Percentiles rank a stretch among this genome's conserved stretches.
phyloP scores from a whole-genome alignment of 2,888 invertebrate genomes.

The Capitulum mitella region DNA sequence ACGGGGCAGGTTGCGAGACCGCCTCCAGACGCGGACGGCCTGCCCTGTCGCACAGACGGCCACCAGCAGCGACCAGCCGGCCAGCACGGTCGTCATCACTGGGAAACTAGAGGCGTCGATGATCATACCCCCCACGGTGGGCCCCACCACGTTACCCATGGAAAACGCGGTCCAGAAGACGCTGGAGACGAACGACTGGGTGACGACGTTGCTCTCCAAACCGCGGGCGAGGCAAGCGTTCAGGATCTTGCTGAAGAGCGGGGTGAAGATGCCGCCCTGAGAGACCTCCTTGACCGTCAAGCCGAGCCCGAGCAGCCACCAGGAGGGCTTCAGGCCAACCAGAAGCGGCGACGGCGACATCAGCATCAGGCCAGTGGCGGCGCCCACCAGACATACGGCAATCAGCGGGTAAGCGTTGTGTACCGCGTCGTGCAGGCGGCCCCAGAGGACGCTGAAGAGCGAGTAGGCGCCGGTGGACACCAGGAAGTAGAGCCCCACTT shows the following conservation, averaged over 20 bases:
- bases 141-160: neutral
- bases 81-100: neutral
- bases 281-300: neutral
- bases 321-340: constrained; percentile 31
- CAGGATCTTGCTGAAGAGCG: neutral
- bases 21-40: too few species aligned
- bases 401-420: constrained; percentile 67
- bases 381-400: constrained; percentile 59
- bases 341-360: constrained; percentile 59
- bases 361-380: constrained; percentile 55
- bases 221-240: neutral
- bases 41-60: too few species aligned
- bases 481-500: constrained; percentile 1
- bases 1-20: too few species aligned
- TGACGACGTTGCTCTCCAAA: neutral
- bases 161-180: constrained; percentile 3
- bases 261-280: neutral
- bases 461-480: neutral
- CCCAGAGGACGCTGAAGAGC: neutral
- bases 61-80: neutral
- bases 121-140: neutral
- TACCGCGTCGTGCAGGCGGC: constrained; percentile 54
- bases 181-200: constrained; percentile 15
- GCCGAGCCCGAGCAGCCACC: constrained; percentile 19
- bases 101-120: neutral